These are phyloP conservation scores for Steinernema khuongi DNA, from an alignment of 1,140 invertebrate genomes.

Conservation along the genomic window DNA sequence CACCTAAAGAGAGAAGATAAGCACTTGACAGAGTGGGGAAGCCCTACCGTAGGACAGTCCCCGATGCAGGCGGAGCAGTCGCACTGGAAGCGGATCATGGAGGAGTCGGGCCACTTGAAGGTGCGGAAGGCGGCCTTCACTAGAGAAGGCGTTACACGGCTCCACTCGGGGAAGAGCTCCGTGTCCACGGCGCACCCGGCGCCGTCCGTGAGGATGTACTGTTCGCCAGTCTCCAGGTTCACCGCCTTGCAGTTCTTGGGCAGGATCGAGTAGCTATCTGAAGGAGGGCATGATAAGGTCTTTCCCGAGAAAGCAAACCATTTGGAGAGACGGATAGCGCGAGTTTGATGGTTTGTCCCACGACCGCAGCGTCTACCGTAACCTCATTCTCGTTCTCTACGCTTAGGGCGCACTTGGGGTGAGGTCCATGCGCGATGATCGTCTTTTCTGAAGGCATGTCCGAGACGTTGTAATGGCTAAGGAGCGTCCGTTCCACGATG, in stretches of 20 bases:
- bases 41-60: constrained; percentile 40
- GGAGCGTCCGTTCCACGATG: constrained; percentile 19
- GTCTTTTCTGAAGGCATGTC: constrained; percentile 41
- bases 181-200: constrained; percentile 50
- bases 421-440: constrained; percentile 32
- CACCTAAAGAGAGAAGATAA: constrained; percentile 17
- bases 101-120: constrained; percentile 57
- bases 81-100: constrained; percentile 56
- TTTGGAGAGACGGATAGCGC: constrained; percentile 41
- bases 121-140: constrained; percentile 44
- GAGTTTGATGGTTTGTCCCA: constrained; percentile 48
- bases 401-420: constrained; percentile 40
- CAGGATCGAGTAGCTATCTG: constrained; percentile 41
- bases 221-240: constrained; percentile 52
- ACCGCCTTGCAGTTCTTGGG: constrained; percentile 54
- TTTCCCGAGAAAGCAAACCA: constrained; percentile 12
- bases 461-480: constrained; percentile 43
- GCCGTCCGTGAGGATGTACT: constrained; percentile 50
- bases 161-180: constrained; percentile 53
- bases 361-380: constrained; percentile 40
- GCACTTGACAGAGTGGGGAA: background rate
- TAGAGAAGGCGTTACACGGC: constrained; percentile 16
- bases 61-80: constrained; percentile 52
- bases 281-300: constrained; percentile 18
- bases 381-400: constrained; percentile 44